phyloP scores from a whole-genome alignment of 1,140 invertebrate species.

The Mesaphorura yosii region DNA sequence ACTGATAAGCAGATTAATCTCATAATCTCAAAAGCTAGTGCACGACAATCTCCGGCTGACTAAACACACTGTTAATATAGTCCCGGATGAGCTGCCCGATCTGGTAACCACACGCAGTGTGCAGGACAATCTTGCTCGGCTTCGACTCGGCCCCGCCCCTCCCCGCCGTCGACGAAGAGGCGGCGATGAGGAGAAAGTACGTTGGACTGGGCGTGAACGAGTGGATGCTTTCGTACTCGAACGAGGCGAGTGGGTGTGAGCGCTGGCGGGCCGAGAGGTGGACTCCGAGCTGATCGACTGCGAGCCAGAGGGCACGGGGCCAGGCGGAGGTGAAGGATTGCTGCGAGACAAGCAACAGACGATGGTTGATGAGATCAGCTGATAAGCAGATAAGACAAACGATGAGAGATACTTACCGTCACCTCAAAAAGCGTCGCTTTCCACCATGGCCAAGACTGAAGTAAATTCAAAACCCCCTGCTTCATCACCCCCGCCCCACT shows the following conservation, averaged over 20 bases:
- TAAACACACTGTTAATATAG: conserved; percentile 45
- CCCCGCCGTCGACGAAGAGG: conserved; percentile 39
- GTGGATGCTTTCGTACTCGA: conserved; percentile 73
- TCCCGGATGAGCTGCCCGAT: conserved; percentile 86
- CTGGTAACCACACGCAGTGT: conserved; percentile 78
- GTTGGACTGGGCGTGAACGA: conserved; percentile 78
- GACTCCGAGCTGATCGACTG: conserved; percentile 83
- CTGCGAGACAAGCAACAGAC: conserved; percentile 39
- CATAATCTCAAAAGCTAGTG: too few species aligned
- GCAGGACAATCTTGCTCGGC: conserved; percentile 80
- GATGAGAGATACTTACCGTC: conserved; percentile 5
- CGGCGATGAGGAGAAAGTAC: conserved; percentile 80
- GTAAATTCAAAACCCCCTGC: conserved; percentile 83
- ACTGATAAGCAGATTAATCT: too few species aligned
- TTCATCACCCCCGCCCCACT: conserved; percentile 76
- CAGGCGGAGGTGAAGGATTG: conserved; percentile 94
- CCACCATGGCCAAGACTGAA: conserved; percentile 84
- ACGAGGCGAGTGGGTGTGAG: conserved; percentile 73
- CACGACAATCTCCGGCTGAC: too few species aligned
- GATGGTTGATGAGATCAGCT: background rate
- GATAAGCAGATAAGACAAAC: background rate
- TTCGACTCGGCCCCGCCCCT: conserved; percentile 43
- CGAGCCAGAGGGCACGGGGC: conserved; percentile 74
- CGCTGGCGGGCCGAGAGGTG: conserved; percentile 79
- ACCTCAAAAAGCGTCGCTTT: conserved; percentile 89